Percentiles rank a stretch among this genome's conserved stretches.
Conservation (phyloP, 2,113 vertebrate genomes). For the Corythornis cristatus region DNA sequence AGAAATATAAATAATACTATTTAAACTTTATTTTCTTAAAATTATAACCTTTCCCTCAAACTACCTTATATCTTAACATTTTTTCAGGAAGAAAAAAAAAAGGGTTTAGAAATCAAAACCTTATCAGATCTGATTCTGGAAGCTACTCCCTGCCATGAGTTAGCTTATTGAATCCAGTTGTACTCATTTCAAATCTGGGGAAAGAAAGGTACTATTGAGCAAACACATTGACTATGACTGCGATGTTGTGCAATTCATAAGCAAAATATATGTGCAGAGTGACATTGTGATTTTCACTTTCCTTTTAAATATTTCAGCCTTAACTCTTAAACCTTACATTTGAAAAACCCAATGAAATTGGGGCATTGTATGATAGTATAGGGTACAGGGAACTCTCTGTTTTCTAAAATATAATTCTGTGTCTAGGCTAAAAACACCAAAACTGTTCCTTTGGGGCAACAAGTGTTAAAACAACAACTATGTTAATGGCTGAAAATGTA, state of each 20-base stretch:
- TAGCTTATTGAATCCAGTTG: background rate
- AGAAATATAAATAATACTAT: background rate
- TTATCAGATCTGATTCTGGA: background rate
- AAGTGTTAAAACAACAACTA: conserved; percentile 12
- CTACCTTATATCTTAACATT: background rate
- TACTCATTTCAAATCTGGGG: background rate
- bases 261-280: background rate
- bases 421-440: background rate
- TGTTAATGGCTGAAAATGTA: background rate
- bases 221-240: background rate
- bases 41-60: background rate
- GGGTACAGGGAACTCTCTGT: background rate
- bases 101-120: background rate
- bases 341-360: conserved; percentile 29
- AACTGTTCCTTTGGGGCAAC: background rate
- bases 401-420: background rate
- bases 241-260: background rate
- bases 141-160: background rate
- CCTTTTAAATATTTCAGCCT: background rate
- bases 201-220: background rate
- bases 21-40: background rate
- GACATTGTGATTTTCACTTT: background rate
- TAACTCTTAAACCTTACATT: background rate
- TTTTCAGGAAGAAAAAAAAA: background rate
- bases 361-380: background rate